phyloP scores from a whole-genome alignment of 1,140 invertebrate species.

The Scaptomyza pallida region DNA sequence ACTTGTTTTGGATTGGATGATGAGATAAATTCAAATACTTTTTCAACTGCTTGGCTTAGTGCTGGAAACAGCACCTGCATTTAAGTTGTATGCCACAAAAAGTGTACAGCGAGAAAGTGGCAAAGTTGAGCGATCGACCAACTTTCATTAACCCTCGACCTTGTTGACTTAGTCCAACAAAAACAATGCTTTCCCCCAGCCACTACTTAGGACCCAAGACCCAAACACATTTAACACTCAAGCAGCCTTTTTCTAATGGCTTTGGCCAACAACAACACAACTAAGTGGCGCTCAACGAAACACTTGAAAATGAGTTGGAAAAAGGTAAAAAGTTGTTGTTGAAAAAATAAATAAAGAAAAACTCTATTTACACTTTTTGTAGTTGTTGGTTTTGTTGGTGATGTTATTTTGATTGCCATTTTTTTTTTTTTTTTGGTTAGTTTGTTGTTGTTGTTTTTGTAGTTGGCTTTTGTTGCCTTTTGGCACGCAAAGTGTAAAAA shows the following conservation, averaged over 20 bases:
- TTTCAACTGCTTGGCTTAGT: no score
- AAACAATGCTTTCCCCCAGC: conserved; percentile 66
- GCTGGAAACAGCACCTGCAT: conserved; percentile 21
- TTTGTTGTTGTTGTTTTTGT: conserved; percentile 67
- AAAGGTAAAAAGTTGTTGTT: conserved; percentile 77
- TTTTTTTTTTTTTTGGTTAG: conserved; percentile 37
- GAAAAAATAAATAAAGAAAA: conserved; percentile 75
- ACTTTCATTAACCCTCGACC: conserved; percentile 76
- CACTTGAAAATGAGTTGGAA: conserved; percentile 71
- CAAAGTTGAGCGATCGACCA: conserved; percentile 11
- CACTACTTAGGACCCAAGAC: conserved; percentile 33
- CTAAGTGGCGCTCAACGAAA: conserved; percentile 60
- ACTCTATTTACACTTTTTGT: conserved; percentile 50
- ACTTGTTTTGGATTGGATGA: no score
- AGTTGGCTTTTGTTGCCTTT: conserved; percentile 49
- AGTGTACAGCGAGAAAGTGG: background rate
- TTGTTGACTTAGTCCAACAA: conserved; percentile 76
- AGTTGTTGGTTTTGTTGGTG: conserved; percentile 21
- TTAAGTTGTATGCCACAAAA: background rate
- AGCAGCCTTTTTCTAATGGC: conserved; percentile 67
- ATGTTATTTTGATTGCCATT: conserved; percentile 26
- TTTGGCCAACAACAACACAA: conserved; percentile 43
- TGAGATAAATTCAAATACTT: no score
- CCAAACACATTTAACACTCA: conserved; percentile 43
- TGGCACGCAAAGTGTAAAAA: conserved; percentile 68